Percentiles rank a stretch among this genome's conserved stretches.
These are phyloP conservation scores for Cairina moschata DNA, from an alignment of 2,113 vertebrate genomes.

Conservation along the genomic window DNA sequence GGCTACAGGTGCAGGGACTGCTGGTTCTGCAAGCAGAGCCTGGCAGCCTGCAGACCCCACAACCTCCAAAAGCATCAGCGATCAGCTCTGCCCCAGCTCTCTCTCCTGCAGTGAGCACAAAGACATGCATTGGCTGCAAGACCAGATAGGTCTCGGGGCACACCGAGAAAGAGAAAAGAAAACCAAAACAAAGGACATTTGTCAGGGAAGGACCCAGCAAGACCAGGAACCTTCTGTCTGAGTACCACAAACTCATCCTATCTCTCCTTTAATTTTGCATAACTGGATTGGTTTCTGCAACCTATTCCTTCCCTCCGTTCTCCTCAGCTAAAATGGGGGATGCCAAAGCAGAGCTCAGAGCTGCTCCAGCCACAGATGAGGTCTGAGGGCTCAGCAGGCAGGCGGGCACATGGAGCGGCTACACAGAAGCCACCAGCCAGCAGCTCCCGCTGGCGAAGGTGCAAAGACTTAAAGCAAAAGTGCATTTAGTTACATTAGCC, in stretches of 20 bases:
- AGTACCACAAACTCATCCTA: not conserved
- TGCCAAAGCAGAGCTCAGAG: not conserved
- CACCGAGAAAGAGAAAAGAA: rapidly evolving
- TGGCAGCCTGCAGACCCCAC: not conserved
- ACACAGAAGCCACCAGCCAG: not conserved
- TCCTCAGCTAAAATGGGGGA: not conserved
- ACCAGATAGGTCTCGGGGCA: not conserved
- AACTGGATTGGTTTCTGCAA: not conserved
- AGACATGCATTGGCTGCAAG: rapidly evolving
- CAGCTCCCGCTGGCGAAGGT: not conserved
- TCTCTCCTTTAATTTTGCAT: not conserved
- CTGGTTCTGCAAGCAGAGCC: not conserved
- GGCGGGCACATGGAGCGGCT: not conserved
- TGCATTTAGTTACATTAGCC: not conserved
- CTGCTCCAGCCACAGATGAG: not conserved
- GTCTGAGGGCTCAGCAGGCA: not conserved
- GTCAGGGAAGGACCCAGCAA: not conserved
- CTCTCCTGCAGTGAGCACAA: rapidly evolving
- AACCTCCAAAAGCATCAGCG: not conserved
- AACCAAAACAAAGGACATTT: not conserved
- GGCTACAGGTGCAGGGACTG: not conserved
- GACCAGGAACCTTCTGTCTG: not conserved
- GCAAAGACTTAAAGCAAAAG: not conserved
- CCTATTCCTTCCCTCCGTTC: not conserved
- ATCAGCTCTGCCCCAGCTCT: not conserved